These are phyloP conservation scores for Icerya purchasi DNA, from an alignment of 2,888 invertebrate species.

Conservation along the genomic window DNA sequence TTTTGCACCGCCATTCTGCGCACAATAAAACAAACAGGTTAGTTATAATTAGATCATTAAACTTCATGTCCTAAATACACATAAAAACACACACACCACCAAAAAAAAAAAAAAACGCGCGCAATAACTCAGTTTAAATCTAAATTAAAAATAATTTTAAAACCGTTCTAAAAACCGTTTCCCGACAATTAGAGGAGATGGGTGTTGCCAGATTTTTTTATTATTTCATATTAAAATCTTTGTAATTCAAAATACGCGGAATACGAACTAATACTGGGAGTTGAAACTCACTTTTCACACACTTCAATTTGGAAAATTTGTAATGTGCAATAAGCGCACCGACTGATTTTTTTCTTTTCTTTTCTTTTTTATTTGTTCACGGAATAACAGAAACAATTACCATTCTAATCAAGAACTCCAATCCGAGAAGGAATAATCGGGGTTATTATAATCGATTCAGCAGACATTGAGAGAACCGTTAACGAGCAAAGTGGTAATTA, in stretches of 20 bases:
- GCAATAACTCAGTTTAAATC: neutral
- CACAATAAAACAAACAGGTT: constrained; percentile 12
- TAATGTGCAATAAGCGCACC: no score
- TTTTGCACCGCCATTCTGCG: constrained; percentile 78
- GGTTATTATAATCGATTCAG: no score
- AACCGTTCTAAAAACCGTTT: neutral
- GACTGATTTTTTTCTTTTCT: no score
- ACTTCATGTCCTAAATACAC: neutral
- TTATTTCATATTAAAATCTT: neutral
- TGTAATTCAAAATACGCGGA: neutral
- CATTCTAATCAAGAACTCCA: no score
- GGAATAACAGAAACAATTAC: no score
- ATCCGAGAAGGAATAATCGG: no score
- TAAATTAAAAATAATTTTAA: neutral
- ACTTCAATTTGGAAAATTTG: no score
- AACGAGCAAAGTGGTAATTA: no score
- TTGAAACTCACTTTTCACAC: no score
- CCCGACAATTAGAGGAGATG: neutral
- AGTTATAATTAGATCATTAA: constrained; percentile 1
- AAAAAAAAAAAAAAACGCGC: neutral
- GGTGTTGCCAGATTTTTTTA: constrained; percentile 1
- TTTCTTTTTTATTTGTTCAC: no score
- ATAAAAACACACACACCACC: neutral
- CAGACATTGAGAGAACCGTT: no score
- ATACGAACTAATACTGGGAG: neutral